Percentiles rank a stretch among this genome's conserved stretches.
phyloP scores from a whole-genome alignment of 2,113 vertebrate species.

The Dunckerocampus dactyliophorus region DNA sequence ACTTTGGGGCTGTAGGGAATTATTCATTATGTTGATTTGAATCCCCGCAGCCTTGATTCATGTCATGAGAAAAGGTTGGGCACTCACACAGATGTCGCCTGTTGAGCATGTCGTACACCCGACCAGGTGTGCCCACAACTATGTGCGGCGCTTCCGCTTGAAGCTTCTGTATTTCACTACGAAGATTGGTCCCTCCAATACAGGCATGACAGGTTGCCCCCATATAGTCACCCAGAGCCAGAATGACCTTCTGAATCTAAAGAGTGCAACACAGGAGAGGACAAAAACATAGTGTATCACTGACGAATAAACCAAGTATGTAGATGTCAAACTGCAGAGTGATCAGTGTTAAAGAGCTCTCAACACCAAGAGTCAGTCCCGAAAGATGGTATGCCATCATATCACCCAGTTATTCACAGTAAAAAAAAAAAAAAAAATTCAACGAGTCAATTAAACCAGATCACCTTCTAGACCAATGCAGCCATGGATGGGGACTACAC shows the following conservation, averaged over 20 bases:
- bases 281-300: neutral
- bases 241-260: constrained; percentile 70
- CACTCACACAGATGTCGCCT: constrained; percentile 62
- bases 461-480: constrained; percentile 39
- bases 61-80: neutral
- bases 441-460: constrained; percentile 6
- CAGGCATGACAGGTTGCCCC: constrained; percentile 67
- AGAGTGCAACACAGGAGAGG: neutral
- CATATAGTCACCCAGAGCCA: constrained; percentile 70
- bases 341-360: constrained; percentile 66
- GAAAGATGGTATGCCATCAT: constrained; percentile 79
- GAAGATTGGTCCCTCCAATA: constrained; percentile 63
- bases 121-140: constrained; percentile 68
- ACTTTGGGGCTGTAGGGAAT: constrained; percentile 80
- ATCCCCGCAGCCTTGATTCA: too few relatives aligned
- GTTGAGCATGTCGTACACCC: constrained; percentile 66
- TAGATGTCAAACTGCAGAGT: constrained; percentile 30
- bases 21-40: neutral
- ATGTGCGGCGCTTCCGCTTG: constrained; percentile 59
- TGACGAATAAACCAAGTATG: neutral
- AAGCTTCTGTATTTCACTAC: constrained; percentile 63
- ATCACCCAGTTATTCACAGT: constrained; percentile 56
- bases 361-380: constrained; percentile 73
- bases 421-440: constrained; percentile 15
- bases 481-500: constrained; percentile 60